phyloP scores from a whole-genome alignment of 2,113 vertebrate species.

The Promerops cafer region DNA sequence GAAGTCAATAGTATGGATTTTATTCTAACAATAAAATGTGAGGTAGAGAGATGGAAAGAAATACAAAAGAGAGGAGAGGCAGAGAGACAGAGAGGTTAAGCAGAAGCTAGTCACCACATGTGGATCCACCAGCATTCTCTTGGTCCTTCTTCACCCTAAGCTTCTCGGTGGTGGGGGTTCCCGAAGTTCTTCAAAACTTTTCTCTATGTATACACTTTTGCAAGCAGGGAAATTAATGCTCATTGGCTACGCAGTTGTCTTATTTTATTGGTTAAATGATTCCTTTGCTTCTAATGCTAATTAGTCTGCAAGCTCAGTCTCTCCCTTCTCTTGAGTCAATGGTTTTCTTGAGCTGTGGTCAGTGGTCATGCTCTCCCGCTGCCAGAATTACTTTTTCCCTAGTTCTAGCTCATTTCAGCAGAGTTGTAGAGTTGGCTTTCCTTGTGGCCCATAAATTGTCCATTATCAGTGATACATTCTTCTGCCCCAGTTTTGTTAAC shows the following conservation, averaged over 20 bases:
- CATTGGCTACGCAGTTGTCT: not conserved
- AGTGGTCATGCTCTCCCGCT: not conserved
- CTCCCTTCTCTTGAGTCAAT: not conserved
- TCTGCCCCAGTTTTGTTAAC: not conserved
- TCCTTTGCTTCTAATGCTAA: not conserved
- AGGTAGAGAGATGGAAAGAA: not conserved
- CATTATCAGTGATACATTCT: not conserved
- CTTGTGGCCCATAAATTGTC: not conserved
- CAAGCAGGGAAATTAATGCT: not conserved
- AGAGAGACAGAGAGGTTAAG: not conserved
- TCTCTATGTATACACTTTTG: not conserved
- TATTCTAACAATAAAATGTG: not conserved
- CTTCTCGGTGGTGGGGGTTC: rapidly evolving
- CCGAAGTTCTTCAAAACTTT: not conserved
- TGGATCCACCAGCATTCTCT: no score
- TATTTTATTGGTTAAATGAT: not conserved
- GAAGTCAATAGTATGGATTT: not conserved
- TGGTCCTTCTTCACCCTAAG: no score
- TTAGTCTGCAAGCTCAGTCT: not conserved
- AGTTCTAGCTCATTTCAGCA: not conserved
- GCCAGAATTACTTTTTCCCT: not conserved
- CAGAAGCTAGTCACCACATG: not conserved
- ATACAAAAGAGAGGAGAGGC: no score
- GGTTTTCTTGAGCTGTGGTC: not conserved
- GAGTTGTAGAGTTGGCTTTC: not conserved